phyloP scores from a whole-genome alignment of 2,113 vertebrate species.

The Gallinago media region DNA sequence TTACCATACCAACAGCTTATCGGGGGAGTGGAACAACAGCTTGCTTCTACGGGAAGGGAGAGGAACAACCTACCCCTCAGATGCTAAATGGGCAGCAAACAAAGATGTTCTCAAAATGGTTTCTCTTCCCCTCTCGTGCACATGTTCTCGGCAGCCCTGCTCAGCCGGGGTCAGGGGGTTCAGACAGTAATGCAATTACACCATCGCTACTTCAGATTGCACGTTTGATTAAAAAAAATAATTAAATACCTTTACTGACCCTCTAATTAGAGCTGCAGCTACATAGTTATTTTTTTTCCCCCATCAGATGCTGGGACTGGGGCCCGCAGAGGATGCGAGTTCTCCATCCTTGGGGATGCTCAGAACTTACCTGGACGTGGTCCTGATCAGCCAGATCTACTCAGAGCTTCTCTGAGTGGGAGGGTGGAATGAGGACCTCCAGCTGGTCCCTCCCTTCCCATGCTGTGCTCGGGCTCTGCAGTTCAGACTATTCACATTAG shows the following conservation, averaged over 20 bases:
- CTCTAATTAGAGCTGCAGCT: background rate
- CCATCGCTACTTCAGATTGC: background rate
- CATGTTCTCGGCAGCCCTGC: background rate
- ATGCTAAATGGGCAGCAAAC: background rate
- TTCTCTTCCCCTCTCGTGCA: background rate
- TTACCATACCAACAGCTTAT: constrained; percentile 10
- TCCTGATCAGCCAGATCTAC: background rate
- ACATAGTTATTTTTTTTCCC: background rate
- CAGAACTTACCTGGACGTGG: background rate
- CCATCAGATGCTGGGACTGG: rapidly evolving
- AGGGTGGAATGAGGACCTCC: background rate
- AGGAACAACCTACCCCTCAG: background rate
- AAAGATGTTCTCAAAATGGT: background rate
- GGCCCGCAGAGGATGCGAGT: background rate
- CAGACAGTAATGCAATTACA: background rate
- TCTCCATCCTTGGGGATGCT: background rate
- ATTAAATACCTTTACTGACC: background rate
- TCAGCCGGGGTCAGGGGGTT: background rate
- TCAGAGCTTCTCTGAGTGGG: rapidly evolving
- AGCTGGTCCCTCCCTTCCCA: rapidly evolving
- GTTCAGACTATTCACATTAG: background rate
- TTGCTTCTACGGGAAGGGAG: background rate
- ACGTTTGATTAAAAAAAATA: background rate
- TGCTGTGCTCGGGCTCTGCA: background rate
- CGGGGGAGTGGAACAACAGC: constrained; percentile 1